Evolutionary conservation across 2,888 invertebrate species (phyloP).

Genomic region (Aplocera efformata): DNA sequence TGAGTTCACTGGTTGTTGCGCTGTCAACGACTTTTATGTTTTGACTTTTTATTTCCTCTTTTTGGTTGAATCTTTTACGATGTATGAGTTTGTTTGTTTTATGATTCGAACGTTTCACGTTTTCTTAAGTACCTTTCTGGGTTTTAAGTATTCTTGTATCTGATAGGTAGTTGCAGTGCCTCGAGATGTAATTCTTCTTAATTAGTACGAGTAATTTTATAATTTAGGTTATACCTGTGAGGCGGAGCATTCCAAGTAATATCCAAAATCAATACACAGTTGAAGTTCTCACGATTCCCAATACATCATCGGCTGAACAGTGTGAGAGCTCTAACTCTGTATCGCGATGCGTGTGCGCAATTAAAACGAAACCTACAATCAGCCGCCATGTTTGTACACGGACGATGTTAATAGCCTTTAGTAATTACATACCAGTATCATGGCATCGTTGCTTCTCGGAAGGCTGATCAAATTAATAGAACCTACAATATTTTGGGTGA

Average conservation of each 20-base stretch:
- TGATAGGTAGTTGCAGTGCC: background rate
- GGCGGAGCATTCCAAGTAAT: too few species aligned
- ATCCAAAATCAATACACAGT: constrained; percentile 65
- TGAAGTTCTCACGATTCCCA: constrained; percentile 67
- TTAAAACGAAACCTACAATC: constrained; percentile 79
- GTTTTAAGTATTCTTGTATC: too few species aligned
- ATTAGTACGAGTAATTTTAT: constrained; percentile 3
- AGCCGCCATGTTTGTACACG: constrained; percentile 80
- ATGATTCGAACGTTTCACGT: constrained; percentile 10
- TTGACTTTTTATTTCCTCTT: constrained; percentile 19
- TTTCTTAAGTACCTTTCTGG: constrained; percentile 3
- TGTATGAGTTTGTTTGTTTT: constrained; percentile 13
- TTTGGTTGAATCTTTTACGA: constrained; percentile 18
- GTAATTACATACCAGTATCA: constrained; percentile 78
- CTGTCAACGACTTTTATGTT: constrained; percentile 26
- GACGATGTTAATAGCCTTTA: constrained; percentile 77
- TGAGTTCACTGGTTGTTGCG: constrained; percentile 41
- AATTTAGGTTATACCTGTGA: too few species aligned
- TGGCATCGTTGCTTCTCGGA: constrained; percentile 75
- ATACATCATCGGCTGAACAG: constrained; percentile 56
- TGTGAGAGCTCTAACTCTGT: constrained; percentile 64
- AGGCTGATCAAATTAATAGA: constrained; percentile 77
- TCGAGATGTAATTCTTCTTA: background rate
- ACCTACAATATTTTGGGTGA: constrained; percentile 66
- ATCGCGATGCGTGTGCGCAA: constrained; percentile 78